Base-by-base conservation (phyloP, 2,797 vertebrate genomes). In the Pygocentrus nattereri region DNA sequence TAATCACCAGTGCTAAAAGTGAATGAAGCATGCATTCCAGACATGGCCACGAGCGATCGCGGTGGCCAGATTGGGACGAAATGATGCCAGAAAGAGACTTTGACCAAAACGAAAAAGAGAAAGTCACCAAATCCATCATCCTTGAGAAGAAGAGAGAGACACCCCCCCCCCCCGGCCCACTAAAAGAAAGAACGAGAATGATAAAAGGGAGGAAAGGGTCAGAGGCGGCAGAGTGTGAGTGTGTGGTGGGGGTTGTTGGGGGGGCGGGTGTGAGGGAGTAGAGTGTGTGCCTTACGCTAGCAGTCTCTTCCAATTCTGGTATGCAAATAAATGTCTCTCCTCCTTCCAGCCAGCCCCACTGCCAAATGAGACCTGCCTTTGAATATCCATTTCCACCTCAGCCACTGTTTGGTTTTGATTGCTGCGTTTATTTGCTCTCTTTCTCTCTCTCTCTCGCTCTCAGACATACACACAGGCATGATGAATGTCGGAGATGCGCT, bases 301-400 rank as follows among this genome's bases (percentile, higher is more conserved):
- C 78, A 82, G 83, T 88, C 80, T 67, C 83, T 88, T 88, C 83
- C 89, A 87, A 88, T 88, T 90, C 82, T 72, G 79, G 84, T 90
- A 88, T 88, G 88, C 86, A 88, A 88, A 88, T 87, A 83, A 64
- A 75, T 47, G 67, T 82, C 76, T 82, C 70, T 52, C 41, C 64
- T 64, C 23, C 75, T 50, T 80, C 80, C 72, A 73, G 72, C 83
- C n/a, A 65, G 80, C 70, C 79, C 19, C 59, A 58, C 74, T 82
- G 71, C 79, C 81, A 85, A 88, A 85, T 56, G 80, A 82, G 82
- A 79, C 82, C 82, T 80, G 85, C 85, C 78, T 83, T 76, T 84
- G 83, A 86, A 85, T 85, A 86, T 84, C 78, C 77, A 83, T 87
- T 88, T 86, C 87, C 70, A 86, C 73, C 72, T 79, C 76, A 31